Evolutionary conservation across 1,140 invertebrate species (phyloP).

Genomic region (Microplitis mediator): DNA sequence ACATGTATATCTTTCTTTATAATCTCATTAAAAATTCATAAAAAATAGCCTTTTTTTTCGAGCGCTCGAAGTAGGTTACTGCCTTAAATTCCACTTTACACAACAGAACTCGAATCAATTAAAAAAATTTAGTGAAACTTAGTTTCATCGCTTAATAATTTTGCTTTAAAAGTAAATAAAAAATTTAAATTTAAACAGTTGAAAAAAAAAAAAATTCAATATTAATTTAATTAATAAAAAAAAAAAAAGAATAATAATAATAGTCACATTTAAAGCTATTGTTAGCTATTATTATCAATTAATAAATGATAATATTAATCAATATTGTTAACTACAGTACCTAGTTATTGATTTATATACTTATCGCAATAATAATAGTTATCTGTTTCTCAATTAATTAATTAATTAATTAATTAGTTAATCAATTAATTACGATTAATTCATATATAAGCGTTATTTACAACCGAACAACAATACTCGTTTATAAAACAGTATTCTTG

Average conservation of each 20-base stretch:
- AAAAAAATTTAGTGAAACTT: too few relatives aligned
- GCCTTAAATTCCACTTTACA: too few relatives aligned
- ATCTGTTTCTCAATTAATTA: slow-evolving; percentile 1
- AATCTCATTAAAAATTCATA: too few relatives aligned
- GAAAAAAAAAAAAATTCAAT: neutral
- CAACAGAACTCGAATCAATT: too few relatives aligned
- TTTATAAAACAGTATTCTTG: slow-evolving; percentile 32
- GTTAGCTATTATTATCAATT: neutral
- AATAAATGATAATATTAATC: neutral
- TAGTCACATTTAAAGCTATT: neutral
- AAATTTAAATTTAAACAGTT: neutral
- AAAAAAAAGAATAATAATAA: neutral
- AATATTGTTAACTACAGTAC: neutral
- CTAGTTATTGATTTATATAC: neutral
- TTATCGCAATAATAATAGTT: neutral
- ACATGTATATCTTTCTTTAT: too few relatives aligned
- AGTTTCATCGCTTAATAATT: too few relatives aligned
- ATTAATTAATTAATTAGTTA: neutral
- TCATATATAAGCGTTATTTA: slow-evolving; percentile 54
- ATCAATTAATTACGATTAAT: slow-evolving; percentile 5
- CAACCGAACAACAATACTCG: slow-evolving; percentile 53
- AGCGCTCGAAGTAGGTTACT: too few relatives aligned
- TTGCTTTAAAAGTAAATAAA: too few relatives aligned
- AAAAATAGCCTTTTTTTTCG: too few relatives aligned
- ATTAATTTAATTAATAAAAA: neutral